A percentile compares a stretch with the other conserved stretches of the same genome.
Evolutionary conservation across 2,888 invertebrate species (phyloP).

Genomic region (Hirudinaria manillensis): DNA sequence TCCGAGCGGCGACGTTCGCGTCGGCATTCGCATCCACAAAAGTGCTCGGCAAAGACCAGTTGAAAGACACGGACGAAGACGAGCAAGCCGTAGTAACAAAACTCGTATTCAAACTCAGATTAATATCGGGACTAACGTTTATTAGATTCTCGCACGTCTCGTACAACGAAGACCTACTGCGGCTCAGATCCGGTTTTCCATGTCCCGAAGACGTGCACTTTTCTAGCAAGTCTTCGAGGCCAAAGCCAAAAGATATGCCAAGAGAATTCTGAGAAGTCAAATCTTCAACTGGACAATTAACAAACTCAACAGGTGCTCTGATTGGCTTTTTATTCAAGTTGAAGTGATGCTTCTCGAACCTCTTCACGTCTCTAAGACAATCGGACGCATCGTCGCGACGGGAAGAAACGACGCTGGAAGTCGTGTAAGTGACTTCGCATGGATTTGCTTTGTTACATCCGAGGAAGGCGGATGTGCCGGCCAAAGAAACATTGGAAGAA

Average conservation of each 20-base stretch:
- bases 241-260: neutral
- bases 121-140: neutral
- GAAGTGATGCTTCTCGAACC: neutral
- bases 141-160: too few relatives aligned
- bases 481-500: too few relatives aligned
- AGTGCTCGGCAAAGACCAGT: neutral
- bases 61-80: neutral
- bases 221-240: conserved; percentile 4
- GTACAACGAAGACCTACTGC: neutral
- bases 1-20: neutral
- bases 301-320: conserved; percentile 1
- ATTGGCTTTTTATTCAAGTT: neutral
- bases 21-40: neutral
- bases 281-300: neutral
- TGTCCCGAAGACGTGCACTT: neutral
- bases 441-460: neutral
- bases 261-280: conserved; percentile 1
- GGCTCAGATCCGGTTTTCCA: neutral
- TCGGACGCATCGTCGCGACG: neutral
- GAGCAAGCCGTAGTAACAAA: neutral
- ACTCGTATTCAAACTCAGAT: neutral
- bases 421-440: neutral
- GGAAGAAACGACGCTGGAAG: neutral
- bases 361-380: neutral
- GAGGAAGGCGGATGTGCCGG: too few relatives aligned